phyloP scores from a whole-genome alignment of 2,797 vertebrate genomes.

The Parauchenoglanis punctatus region DNA sequence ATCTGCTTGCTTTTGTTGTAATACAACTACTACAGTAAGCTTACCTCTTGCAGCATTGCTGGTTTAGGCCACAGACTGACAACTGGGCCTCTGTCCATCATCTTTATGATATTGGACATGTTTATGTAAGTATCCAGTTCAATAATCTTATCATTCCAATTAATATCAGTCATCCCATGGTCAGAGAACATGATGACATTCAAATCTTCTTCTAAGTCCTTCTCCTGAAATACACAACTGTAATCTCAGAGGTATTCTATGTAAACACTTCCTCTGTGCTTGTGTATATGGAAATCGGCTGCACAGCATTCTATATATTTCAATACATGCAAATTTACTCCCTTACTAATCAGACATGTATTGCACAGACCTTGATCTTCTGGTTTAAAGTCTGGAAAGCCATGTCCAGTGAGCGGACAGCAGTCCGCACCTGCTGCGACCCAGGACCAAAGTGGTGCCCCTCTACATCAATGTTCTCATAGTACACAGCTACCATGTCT shows the following conservation, averaged over 20 bases:
- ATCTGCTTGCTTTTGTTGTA: neutral
- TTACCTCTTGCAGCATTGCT: slow-evolving; percentile 77
- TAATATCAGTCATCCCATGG: slow-evolving; percentile 92
- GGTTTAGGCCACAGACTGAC: slow-evolving; percentile 89
- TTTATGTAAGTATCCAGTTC: slow-evolving; percentile 84
- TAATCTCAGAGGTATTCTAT: neutral
- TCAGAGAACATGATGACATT: slow-evolving; percentile 92
- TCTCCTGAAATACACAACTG: slow-evolving; percentile 75
- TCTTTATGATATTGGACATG: slow-evolving; percentile 80
- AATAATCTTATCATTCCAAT: slow-evolving; percentile 90
- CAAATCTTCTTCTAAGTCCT: slow-evolving; percentile 75
- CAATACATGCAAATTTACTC: neutral
- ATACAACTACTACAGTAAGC: slow-evolving; percentile 32
- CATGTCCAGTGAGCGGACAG: slow-evolving; percentile 79
- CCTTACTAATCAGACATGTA: neutral
- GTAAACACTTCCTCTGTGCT: neutral
- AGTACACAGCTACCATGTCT: slow-evolving; percentile 87
- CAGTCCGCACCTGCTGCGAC: slow-evolving; percentile 78
- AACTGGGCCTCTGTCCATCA: slow-evolving; percentile 89
- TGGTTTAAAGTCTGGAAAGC: slow-evolving; percentile 79
- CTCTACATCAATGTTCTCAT: slow-evolving; percentile 90
- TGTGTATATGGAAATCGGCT: neutral
- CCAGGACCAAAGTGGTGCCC: slow-evolving; percentile 90
- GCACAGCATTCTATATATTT: neutral
- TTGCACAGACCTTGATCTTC: slow-evolving; percentile 81